A percentile compares a stretch with the other conserved stretches of the same genome.
phyloP scores from a whole-genome alignment of 1,140 invertebrate species.

The Heliconius hewitsoni region DNA sequence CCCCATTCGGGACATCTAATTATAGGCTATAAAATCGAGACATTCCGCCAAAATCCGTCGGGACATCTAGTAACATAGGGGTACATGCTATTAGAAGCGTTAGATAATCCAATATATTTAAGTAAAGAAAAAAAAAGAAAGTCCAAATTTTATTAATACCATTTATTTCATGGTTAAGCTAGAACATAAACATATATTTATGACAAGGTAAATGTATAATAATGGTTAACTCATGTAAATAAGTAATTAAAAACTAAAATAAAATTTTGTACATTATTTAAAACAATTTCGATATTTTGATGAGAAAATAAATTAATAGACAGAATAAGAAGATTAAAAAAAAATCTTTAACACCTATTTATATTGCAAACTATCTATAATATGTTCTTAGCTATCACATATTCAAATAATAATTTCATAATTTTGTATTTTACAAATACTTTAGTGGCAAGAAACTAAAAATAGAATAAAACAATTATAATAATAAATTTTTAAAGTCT shows the following conservation, averaged over 20 bases:
- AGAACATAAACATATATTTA: constrained; percentile 75
- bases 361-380: constrained; percentile 36
- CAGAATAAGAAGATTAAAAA: constrained; percentile 51
- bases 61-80: no score
- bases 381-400: constrained; percentile 78
- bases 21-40: no score
- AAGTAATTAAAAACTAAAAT: constrained; percentile 64
- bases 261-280: constrained; percentile 71
- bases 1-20: no score
- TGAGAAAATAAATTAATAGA: constrained; percentile 60
- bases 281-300: constrained; percentile 49
- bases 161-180: constrained; percentile 76
- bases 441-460: constrained; percentile 78
- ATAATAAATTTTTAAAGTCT: constrained; percentile 63
- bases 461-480: constrained; percentile 59
- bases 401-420: constrained; percentile 65
- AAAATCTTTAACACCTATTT: constrained; percentile 48
- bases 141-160: constrained; percentile 45
- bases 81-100: no score
- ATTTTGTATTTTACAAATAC: constrained; percentile 67
- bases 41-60: no score
- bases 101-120: background rate
- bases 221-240: constrained; percentile 74
- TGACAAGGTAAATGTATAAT: constrained; percentile 58
- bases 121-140: background rate